Evolutionary conservation across 2,888 invertebrate species (phyloP).

Genomic region (Muscina levida): DNA sequence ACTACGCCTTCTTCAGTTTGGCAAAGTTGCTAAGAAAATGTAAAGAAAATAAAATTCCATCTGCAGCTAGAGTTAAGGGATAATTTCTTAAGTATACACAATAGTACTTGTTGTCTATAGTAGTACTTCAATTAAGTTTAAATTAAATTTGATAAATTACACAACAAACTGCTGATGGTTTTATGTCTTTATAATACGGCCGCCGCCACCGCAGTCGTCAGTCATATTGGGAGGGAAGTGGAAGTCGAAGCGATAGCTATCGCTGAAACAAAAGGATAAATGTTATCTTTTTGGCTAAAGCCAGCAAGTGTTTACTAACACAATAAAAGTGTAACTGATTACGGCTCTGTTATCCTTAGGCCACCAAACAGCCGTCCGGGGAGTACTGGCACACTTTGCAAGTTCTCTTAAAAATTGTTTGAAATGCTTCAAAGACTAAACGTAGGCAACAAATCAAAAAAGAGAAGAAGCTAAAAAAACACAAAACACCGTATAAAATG

Average conservation of each 20-base stretch:
- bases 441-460: too few relatives aligned
- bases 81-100: constrained; percentile 23
- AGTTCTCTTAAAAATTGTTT: not conserved
- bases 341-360: constrained; percentile 50
- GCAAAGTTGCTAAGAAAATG: not conserved
- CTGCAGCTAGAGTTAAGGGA: not conserved
- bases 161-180: constrained; percentile 72
- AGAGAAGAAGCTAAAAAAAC: too few relatives aligned
- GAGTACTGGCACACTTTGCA: constrained; percentile 29
- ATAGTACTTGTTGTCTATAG: constrained; percentile 11
- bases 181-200: constrained; percentile 66
- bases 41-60: not conserved
- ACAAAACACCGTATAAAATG: not conserved
- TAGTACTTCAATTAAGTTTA: constrained; percentile 61
- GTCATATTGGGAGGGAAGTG: not conserved
- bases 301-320: constrained; percentile 52
- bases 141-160: constrained; percentile 64
- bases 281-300: constrained; percentile 61
- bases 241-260: constrained; percentile 48
- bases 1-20: too few relatives aligned
- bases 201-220: not conserved
- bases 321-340: constrained; percentile 72
- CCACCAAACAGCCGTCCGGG: constrained; percentile 55
- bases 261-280: constrained; percentile 58
- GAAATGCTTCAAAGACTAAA: constrained; percentile 6